These are phyloP conservation scores for Coranthus polyacanthus DNA, from an alignment of 2,797 vertebrate genomes.

Conservation along the genomic window DNA sequence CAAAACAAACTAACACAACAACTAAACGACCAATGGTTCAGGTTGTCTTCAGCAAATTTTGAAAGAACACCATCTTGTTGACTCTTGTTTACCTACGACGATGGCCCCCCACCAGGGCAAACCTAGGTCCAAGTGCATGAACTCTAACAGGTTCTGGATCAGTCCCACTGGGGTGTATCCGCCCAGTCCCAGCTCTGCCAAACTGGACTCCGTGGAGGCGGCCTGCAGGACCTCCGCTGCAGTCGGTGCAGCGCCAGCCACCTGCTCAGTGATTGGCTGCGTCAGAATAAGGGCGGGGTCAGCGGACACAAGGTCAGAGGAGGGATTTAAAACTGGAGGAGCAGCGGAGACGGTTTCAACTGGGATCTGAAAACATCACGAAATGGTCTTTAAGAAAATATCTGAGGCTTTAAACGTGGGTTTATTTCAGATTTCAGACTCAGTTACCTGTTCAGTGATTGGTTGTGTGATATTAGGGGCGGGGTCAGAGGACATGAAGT, in stretches of 20 bases:
- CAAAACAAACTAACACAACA: neutral
- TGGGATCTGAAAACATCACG: conserved; percentile 45
- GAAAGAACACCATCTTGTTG: no score
- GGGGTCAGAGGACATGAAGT: no score
- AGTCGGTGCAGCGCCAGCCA: conserved; percentile 69
- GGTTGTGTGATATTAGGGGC: neutral
- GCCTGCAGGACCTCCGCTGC: conserved; percentile 81
- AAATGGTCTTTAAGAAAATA: neutral
- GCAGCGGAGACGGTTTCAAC: conserved; percentile 30
- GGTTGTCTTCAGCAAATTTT: no score
- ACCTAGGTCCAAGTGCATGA: conserved; percentile 87
- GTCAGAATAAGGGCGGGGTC: conserved; percentile 39
- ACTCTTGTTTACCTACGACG: conserved; percentile 81
- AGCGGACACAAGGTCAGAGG: conserved; percentile 12
- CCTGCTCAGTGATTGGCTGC: conserved; percentile 59
- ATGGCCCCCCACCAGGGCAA: conserved; percentile 96
- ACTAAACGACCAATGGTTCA: no score
- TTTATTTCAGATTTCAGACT: no score
- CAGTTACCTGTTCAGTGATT: conserved; percentile 6
- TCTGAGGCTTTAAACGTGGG: no score
- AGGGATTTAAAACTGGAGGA: conserved; percentile 13
- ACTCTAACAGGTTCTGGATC: conserved; percentile 89
- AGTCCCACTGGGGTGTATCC: conserved; percentile 89
- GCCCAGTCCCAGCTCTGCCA: conserved; percentile 88
- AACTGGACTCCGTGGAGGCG: conserved; percentile 76